Evolutionary conservation across 2,888 invertebrate genomes (phyloP), one percentile per base, ranked within the genome.

Genomic region (Stenurella melanura): DNA sequence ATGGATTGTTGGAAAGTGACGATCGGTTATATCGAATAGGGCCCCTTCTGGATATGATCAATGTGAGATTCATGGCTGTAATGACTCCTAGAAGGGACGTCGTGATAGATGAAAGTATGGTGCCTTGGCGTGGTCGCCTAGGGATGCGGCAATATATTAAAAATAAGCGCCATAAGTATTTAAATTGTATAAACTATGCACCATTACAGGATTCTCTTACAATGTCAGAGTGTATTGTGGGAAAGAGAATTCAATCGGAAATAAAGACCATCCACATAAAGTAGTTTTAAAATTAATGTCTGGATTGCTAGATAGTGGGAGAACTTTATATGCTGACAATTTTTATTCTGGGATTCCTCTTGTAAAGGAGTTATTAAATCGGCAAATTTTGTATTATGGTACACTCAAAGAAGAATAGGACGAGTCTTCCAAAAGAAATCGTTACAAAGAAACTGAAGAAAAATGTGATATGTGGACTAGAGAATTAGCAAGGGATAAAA

Each of bases 101-200:
- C 7, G 74, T 77, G n/a, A 70, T 74, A 21, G 77, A 77, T 64
- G 77, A 63, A 58, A 66, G 61, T 58, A 78, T 76, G 78, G 60
- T 76, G 4, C 76, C 74, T 15, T 75, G 74, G 64, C 70, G 71
- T 30, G 72, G 75, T 18, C 30, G 77, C 18, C 54, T 75, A 26
- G 63, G 68, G 54, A 74, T 77, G 34, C 70, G 77, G 6, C 70
- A 75, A 63, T 77, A 77, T 58, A 75, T 75, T 9, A 74, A 74
- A 42, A 75, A 75, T 50, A 77, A 75, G 42, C 58, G 50, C 17
- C 77, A 68, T 66, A 78, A 68, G 34, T 76, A 76, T 56, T 60
- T 21, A 60, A 60, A 60, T 19, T 60, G 60, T 60, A 60, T 19
- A 60, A 60, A 60, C 19, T 60, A 2, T 60, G 60, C 60, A 60